A percentile compares a stretch with the other conserved stretches of the same genome.
Evolutionary conservation across 2,888 invertebrate species (phyloP).

Genomic region (Crocallis elinguaria): DNA sequence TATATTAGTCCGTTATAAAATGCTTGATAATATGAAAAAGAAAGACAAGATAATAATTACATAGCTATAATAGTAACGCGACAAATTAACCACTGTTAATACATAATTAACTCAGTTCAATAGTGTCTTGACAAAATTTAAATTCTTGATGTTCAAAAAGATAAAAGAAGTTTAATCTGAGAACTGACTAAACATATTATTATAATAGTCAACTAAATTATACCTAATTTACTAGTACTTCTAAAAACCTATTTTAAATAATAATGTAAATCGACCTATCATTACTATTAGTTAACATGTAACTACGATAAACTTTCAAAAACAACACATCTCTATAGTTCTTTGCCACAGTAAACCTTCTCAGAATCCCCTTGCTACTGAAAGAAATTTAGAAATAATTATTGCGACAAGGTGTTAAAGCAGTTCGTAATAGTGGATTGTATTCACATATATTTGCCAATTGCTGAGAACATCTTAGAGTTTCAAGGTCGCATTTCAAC

Average conservation of each 20-base stretch:
- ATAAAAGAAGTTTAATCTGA: no score
- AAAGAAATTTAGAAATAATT: neutral
- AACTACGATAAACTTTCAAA: neutral
- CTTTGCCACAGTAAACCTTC: conserved; percentile 4
- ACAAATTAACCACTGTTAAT: no score
- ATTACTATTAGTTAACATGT: conserved; percentile 14
- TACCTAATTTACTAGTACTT: neutral
- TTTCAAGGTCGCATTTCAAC: conserved; percentile 23
- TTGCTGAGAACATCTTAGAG: conserved; percentile 21
- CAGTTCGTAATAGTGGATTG: neutral
- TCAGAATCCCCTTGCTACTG: neutral
- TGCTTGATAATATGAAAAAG: no score
- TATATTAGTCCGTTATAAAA: no score
- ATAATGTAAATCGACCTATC: conserved; percentile 11
- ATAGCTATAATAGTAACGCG: no score
- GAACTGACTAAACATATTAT: no score
- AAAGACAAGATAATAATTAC: no score
- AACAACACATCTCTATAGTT: neutral
- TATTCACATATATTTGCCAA: conserved; percentile 32
- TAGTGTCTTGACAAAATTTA: no score
- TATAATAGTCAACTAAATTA: no score
- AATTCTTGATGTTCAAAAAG: no score
- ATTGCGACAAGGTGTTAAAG: conserved; percentile 1
- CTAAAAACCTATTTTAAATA: neutral
- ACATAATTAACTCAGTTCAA: no score